phyloP scores from a whole-genome alignment of 2,113 vertebrate genomes.

The Eolophus roseicapilla region DNA sequence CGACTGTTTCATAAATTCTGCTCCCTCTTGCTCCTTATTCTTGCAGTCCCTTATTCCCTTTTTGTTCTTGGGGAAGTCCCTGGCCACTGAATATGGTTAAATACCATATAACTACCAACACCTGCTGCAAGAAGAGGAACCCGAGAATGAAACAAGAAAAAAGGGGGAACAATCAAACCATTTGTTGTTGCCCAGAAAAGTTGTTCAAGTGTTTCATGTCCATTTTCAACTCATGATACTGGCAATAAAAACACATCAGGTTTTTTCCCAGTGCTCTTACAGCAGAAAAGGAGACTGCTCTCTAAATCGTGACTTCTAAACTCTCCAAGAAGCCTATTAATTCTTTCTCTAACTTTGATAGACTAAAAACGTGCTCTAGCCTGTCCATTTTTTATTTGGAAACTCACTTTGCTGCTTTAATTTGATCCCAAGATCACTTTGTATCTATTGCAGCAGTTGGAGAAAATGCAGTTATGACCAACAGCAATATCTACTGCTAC shows the following conservation, averaged over 20 bases:
- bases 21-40: not conserved
- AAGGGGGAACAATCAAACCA: not conserved
- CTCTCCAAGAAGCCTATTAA: not conserved
- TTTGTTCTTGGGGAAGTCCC: not conserved
- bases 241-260: not conserved
- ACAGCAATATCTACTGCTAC: not conserved
- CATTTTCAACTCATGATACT: not conserved
- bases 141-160: not conserved
- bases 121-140: not conserved
- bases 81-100: not conserved
- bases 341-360: not conserved
- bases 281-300: not conserved
- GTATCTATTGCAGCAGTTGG: not conserved
- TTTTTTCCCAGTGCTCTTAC: not conserved
- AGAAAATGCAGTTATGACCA: constrained; percentile 23
- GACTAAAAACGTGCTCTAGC: not conserved
- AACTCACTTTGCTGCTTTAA: not conserved
- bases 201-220: not conserved
- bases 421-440: not conserved
- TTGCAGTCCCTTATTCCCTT: not conserved
- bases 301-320: not conserved
- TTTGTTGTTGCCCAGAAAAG: not conserved
- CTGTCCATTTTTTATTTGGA: not conserved
- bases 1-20: not conserved
- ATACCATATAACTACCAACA: not conserved